These are phyloP conservation scores for Spheniscus mendiculus DNA, from an alignment of 2,113 vertebrate genomes.

Conservation along the genomic window DNA sequence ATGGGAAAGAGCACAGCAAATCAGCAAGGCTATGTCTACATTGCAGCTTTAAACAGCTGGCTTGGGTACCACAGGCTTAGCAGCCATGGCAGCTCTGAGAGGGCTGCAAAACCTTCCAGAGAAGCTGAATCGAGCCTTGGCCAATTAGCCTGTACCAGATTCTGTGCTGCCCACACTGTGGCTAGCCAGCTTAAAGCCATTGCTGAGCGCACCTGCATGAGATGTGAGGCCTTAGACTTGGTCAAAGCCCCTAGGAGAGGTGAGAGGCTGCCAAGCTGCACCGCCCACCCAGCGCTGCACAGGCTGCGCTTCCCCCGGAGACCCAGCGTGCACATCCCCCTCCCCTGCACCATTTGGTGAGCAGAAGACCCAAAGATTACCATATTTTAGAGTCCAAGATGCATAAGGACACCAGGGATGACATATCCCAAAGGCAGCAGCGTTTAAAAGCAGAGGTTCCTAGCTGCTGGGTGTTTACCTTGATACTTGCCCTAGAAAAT, in stretches of 20 bases:
- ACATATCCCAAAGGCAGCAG: neutral
- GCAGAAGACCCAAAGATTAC: neutral
- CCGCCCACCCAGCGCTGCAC: neutral
- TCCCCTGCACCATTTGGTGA: neutral
- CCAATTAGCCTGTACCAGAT: neutral
- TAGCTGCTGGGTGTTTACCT: neutral
- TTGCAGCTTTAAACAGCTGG: neutral
- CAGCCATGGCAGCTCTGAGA: neutral
- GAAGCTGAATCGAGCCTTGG: neutral
- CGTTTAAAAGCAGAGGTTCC: neutral
- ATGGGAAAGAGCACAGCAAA: neutral
- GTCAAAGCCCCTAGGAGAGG: neutral
- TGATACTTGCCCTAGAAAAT: neutral
- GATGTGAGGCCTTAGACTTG: neutral
- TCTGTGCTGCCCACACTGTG: neutral
- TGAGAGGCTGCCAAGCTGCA: neutral
- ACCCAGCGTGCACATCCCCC: too few relatives aligned
- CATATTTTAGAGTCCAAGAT: neutral
- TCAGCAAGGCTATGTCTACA: neutral
- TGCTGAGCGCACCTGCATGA: neutral
- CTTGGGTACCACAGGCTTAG: neutral
- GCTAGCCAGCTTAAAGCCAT: neutral
- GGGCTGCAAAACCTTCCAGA: neutral
- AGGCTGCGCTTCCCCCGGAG: neutral
- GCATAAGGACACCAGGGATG: neutral